Base-by-base conservation (phyloP, 2,797 vertebrate genomes). In the Falco biarmicus region DNA sequence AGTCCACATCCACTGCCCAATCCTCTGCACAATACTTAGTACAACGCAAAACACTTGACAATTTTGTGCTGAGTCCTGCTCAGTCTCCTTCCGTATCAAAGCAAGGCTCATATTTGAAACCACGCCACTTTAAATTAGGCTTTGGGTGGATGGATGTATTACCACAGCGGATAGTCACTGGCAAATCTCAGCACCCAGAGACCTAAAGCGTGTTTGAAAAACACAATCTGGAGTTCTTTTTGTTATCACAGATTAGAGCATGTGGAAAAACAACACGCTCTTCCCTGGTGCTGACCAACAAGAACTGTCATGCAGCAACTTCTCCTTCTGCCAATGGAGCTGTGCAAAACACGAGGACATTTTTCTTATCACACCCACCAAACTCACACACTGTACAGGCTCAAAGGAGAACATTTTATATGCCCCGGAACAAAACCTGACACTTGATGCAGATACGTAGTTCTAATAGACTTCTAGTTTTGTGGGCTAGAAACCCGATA, bases 301-400 rank as follows among this genome's bases (percentile, higher is more conserved):
- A 59, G 90, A 15, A 53, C 51, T 3, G 1, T 88, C 81, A 66
- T 1, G 61, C 10, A 69, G 89, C 77, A 14, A 12, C 87, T 91
- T 80, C 95, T 93, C 82, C 94, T 95, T 11, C 4, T 0, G 2
- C 94, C 11, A 18, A 19, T 18, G 4, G 13, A 61, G 93, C 93
- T 93, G 37, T 48, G 78, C 66, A 91, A 87, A 96, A 95, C 93
- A 84, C 9, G 2, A 43, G 15, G n/a, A 94, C 13, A 20, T 74
- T 93, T 63, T 54, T 66, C 94, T 94, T 85, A 79, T 93, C 91
- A 82, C 95, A 50, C 91, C 93, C 93, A 71, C 74, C 68, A 5
- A 83, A 77, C 6, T 57, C 68, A 89, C 13, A 8, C 60, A 2
- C 54, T 43, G 64, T 34, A 6, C 84, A 16, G 59, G 34, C 91